Evolutionary conservation across 2,113 vertebrate genomes (phyloP).

Genomic region (Corapipo altera): DNA sequence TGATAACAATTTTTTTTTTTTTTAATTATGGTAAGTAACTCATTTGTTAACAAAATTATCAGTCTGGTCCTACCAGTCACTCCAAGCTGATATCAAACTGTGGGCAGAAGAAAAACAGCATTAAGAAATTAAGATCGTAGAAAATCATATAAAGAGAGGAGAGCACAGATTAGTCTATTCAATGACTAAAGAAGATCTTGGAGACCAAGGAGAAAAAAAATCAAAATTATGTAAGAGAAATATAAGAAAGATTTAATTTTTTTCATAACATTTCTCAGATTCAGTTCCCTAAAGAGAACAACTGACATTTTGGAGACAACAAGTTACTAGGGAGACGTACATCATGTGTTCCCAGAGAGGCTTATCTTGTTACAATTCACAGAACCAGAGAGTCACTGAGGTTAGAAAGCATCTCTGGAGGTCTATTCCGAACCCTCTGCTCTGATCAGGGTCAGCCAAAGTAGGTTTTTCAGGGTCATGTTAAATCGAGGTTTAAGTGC

Average conservation of each 20-base stretch:
- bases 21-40: background rate
- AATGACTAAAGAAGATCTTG: background rate
- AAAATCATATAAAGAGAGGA: background rate
- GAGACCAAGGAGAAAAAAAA: background rate
- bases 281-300: background rate
- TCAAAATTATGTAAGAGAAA: background rate
- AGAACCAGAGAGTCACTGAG: background rate
- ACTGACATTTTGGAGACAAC: constrained; percentile 4
- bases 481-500: background rate
- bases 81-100: background rate
- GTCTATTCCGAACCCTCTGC: background rate
- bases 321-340: constrained; percentile 3
- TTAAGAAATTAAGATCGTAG: background rate
- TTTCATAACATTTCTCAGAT: background rate
- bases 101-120: background rate
- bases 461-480: background rate
- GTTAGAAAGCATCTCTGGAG: background rate
- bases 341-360: background rate
- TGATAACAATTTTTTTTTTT: background rate
- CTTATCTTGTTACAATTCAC: background rate
- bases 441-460: background rate
- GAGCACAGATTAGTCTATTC: background rate
- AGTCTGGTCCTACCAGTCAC: background rate
- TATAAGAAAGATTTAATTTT: background rate
- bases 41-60: background rate